Conservation (phyloP, 2,113 vertebrate genomes). For the Chamaea fasciata region DNA sequence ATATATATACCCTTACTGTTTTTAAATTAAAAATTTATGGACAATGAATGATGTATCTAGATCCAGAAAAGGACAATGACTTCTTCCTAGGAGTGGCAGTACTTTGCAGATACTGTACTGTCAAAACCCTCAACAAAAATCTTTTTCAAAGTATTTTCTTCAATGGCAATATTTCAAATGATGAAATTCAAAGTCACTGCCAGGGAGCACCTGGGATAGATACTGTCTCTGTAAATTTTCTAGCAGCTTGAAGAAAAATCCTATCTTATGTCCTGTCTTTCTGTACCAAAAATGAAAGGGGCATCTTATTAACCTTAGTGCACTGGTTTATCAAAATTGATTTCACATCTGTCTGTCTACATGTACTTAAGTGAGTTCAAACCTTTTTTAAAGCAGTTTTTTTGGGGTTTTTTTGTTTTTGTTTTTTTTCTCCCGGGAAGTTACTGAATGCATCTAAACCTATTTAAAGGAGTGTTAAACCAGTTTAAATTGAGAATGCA, state of each 20-base stretch:
- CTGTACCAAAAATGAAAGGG: background rate
- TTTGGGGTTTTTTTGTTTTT: no score
- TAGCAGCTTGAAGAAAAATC: background rate
- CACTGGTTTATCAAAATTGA: background rate
- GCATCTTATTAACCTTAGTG: background rate
- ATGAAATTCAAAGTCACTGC: background rate
- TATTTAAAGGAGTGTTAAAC: constrained; percentile 49
- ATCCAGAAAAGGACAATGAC: background rate
- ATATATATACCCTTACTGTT: background rate
- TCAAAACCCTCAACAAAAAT: background rate
- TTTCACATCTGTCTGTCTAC: background rate
- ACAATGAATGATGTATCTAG: background rate
- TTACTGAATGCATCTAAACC: constrained; percentile 4
- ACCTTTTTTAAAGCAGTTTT: background rate
- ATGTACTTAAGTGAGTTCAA: background rate
- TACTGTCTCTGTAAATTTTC: background rate
- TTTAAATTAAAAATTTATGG: background rate
- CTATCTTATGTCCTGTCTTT: background rate
- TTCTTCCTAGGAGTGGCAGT: background rate
- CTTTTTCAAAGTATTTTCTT: background rate
- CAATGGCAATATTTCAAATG: background rate
- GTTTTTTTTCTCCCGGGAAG: background rate
- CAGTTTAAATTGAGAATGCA: constrained; percentile 8
- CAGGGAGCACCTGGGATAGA: background rate
- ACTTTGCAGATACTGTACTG: background rate